These are phyloP conservation scores for Cryptosula pallasiana DNA, from an alignment of 2,888 invertebrate species.

Conservation along the genomic window DNA sequence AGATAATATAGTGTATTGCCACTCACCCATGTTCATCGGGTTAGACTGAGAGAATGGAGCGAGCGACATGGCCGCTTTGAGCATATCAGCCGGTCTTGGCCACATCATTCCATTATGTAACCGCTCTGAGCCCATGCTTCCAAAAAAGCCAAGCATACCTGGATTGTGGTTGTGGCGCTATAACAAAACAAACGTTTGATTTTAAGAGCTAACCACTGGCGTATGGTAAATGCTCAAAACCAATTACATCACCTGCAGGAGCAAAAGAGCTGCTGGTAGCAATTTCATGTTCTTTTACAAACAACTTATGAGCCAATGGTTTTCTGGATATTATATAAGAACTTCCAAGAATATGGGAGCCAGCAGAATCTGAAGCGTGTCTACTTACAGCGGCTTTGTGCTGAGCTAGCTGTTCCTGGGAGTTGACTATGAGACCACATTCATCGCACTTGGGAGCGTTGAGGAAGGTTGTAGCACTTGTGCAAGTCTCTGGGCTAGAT, in stretches of 20 bases:
- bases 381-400: neutral
- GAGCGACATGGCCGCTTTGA: slow-evolving; percentile 23
- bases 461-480: neutral
- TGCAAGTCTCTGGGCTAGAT: neutral
- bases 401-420: neutral
- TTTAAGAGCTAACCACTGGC: no score
- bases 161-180: neutral
- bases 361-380: no score
- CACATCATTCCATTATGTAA: neutral
- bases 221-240: no score
- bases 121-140: neutral
- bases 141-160: neutral
- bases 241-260: no score
- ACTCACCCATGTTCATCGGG: neutral
- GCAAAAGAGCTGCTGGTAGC: no score
- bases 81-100: neutral
- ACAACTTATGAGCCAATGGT: no score
- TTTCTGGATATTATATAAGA: no score
- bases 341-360: no score
- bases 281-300: no score
- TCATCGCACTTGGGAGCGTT: neutral
- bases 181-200: no score
- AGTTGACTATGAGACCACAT: neutral
- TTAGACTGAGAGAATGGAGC: neutral
- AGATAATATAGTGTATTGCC: no score